A percentile compares a stretch with the other conserved stretches of the same genome.
phyloP scores from a whole-genome alignment of 2,888 invertebrate species.

The Luperina testacea region DNA sequence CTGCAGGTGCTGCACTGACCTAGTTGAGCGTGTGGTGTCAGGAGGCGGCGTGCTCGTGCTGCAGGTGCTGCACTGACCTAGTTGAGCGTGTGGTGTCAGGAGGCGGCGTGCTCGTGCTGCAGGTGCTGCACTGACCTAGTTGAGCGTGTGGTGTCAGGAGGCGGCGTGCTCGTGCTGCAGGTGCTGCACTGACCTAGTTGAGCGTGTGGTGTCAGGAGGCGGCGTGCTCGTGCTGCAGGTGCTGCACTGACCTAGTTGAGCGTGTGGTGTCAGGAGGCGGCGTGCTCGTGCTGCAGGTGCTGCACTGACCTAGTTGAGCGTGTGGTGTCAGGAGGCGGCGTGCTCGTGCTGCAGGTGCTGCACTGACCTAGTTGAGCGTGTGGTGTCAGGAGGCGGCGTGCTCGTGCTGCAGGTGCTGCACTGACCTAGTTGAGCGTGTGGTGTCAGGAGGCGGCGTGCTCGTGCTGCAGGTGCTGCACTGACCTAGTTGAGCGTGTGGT shows the following conservation, averaged over 20 bases:
- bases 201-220: slow-evolving; percentile 85
- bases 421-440: slow-evolving; percentile 60
- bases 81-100: slow-evolving; percentile 82
- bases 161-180: slow-evolving; percentile 78
- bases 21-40: slow-evolving; percentile 79
- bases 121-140: slow-evolving; percentile 16
- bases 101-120: slow-evolving; percentile 80
- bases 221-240: slow-evolving; percentile 76
- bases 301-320: slow-evolving; percentile 28
- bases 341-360: slow-evolving; percentile 73
- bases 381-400: slow-evolving; percentile 87
- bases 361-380: slow-evolving; percentile 46
- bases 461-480: slow-evolving; percentile 67
- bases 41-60: slow-evolving; percentile 83
- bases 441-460: slow-evolving; percentile 86
- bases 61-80: slow-evolving; percentile 35
- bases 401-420: slow-evolving; percentile 70
- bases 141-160: slow-evolving; percentile 84
- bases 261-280: slow-evolving; percentile 86
- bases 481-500: slow-evolving; percentile 67
- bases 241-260: background rate
- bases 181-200: no score
- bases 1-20: slow-evolving; percentile 43
- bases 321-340: slow-evolving; percentile 86
- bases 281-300: slow-evolving; percentile 75